phyloP scores from a whole-genome alignment of 2,797 vertebrate species.

The Anguilla pacifica region DNA sequence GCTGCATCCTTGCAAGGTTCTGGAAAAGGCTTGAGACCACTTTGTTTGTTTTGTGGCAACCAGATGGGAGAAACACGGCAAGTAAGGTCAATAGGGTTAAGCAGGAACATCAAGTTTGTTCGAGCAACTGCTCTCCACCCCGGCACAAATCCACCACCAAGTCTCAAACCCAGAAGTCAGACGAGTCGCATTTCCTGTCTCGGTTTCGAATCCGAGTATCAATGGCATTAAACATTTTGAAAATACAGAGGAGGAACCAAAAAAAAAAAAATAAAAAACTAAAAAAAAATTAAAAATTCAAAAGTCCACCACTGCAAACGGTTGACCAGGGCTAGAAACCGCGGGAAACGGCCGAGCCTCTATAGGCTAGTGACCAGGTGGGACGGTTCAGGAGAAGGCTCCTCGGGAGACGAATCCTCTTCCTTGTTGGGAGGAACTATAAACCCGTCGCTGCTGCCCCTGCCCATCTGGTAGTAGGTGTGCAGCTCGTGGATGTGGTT shows the following conservation, averaged over 20 bases:
- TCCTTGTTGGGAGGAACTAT: slow-evolving; percentile 92
- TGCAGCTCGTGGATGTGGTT: slow-evolving; percentile 94
- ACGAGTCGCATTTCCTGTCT: slow-evolving; percentile 9
- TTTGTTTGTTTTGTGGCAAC: neutral
- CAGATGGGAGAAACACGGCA: neutral
- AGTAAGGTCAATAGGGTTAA: slow-evolving; percentile 13
- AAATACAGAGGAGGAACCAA: slow-evolving; percentile 66
- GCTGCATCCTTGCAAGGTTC: slow-evolving; percentile 22
- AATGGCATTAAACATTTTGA: slow-evolving; percentile 70
- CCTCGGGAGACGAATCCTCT: slow-evolving; percentile 80
- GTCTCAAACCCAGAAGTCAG: neutral
- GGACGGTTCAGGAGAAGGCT: slow-evolving; percentile 85
- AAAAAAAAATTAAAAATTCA: neutral
- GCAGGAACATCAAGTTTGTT: neutral
- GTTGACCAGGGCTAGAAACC: slow-evolving; percentile 68
- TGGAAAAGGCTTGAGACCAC: neutral
- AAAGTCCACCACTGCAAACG: slow-evolving; percentile 64
- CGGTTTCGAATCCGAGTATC: slow-evolving; percentile 27
- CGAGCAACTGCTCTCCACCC: slow-evolving; percentile 12
- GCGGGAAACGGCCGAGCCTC: slow-evolving; percentile 64
- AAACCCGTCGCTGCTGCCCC: slow-evolving; percentile 95
- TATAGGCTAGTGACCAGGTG: slow-evolving; percentile 99
- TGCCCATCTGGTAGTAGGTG: slow-evolving; percentile 96
- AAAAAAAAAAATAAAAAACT: neutral
- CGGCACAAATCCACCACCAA: neutral